A percentile compares a stretch with the other conserved stretches of the same genome.
Conservation (phyloP, 2,113 vertebrate genomes). For the Phylloscopus trochilus region DNA sequence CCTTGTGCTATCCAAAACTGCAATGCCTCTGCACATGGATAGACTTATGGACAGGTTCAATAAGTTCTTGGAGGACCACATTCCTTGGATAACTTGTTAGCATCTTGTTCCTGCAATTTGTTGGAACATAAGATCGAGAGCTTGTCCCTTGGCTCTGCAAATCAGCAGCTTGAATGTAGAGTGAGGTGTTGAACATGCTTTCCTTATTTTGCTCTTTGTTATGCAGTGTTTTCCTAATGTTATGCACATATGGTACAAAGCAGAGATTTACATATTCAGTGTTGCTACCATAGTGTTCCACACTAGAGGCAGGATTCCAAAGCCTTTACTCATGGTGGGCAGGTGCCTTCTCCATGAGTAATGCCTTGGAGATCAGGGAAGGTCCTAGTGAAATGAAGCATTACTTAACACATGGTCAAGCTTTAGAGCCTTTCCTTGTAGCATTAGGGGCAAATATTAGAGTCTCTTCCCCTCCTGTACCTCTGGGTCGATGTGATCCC, state of each 20-base stretch:
- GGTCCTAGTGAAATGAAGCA: neutral
- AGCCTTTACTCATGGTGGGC: neutral
- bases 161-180: neutral
- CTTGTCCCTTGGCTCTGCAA: neutral
- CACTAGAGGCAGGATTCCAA: neutral
- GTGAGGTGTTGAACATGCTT: neutral
- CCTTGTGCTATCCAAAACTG: neutral
- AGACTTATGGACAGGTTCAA: neutral
- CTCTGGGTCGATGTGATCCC: neutral
- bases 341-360: neutral
- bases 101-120: neutral
- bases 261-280: constrained; percentile 5
- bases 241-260: neutral
- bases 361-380: neutral
- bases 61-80: neutral
- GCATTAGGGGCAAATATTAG: neutral
- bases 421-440: neutral
- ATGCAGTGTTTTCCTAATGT: neutral
- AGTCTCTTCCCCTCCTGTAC: neutral
- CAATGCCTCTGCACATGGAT: neutral
- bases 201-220: neutral
- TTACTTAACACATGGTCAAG: neutral
- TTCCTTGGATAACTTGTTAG: neutral
- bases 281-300: neutral
- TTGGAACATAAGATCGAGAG: neutral